Base-by-base conservation (phyloP, 2,888 invertebrate genomes). In the Gerosis bhagava region DNA sequence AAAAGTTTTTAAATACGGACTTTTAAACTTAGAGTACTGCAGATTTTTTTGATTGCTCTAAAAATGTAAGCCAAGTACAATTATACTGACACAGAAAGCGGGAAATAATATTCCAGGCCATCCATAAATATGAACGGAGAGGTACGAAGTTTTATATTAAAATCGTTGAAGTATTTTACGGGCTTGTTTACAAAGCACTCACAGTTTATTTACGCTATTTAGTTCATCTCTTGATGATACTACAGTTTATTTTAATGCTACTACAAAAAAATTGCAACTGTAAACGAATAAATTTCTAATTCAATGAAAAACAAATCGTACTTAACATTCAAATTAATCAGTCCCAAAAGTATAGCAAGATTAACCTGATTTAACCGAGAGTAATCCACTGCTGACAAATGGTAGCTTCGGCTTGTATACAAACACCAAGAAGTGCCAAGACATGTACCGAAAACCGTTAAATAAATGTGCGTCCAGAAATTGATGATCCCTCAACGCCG, bases 401-500 rank as follows among this genome's bases (percentile, higher is more conserved):
- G 11, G 21, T 43, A 29, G 21, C 31, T 13, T 12, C 7, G 26
- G 21, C 31, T 13, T 12, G n/a, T 25, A 25, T 16, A 15, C 8
- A 29, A 35, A 28, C 17, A 32, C 31, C 24, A 42, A 17, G n/a
- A 42, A 16, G 17, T 42, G 25, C 47, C 49, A 60, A 61, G 57
- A 59, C 49, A 62, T 62, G 60, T 51, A 60, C 60, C 54, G 54
- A 65, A 63, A 59, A 65, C 60, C 62, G 69, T 69, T 72, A 67
- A 6, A 71, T 70, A 66, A 68, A 65, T 59, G 60, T 53, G 53
- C 56, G 62, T 45, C 79, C 69, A 73, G 42, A 54, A 40, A 49
- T 39, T 22, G 28, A 46, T 60, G 76, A 72, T 47, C 72, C 51
- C 41, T 50, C 46, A 25, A 44, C 45, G 50, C 49, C 47, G 44